These are phyloP conservation scores for Neotragus moschatus DNA, from an alignment of 2,113 vertebrate species.

Conservation along the genomic window DNA sequence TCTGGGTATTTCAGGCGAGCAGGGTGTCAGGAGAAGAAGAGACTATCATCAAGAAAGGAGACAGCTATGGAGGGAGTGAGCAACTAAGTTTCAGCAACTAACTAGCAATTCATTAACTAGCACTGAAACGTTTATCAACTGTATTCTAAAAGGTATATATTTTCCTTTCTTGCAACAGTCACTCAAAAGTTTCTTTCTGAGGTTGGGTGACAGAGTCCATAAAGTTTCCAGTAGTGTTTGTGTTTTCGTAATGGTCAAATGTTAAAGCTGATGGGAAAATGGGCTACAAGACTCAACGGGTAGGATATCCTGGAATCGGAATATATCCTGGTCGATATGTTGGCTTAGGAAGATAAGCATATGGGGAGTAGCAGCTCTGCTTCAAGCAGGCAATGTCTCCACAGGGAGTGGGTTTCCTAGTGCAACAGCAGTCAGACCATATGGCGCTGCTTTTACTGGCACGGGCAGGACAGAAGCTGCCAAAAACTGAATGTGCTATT, in stretches of 20 bases:
- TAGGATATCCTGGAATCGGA: not conserved
- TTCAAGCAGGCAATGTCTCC: not conserved
- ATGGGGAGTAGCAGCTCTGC: not conserved
- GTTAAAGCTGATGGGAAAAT: not conserved
- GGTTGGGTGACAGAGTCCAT: not conserved
- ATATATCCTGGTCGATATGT: not conserved
- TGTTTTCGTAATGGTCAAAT: not conserved
- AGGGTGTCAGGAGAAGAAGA: not conserved
- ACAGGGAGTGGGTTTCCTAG: slow-evolving; percentile 1
- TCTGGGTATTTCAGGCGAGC: not conserved
- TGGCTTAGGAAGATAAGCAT: slow-evolving; percentile 23
- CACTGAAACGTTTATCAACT: not conserved
- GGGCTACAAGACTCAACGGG: not conserved
- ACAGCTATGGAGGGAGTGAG: not conserved
- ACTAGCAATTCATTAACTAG: not conserved
- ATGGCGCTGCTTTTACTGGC: slow-evolving; percentile 44
- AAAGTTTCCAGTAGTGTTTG: not conserved
- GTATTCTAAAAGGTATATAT: not conserved
- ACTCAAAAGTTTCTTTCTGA: slow-evolving; percentile 7
- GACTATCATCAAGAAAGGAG: not conserved
- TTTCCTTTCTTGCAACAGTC: not conserved
- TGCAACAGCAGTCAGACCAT: slow-evolving; percentile 29
- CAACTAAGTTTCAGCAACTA: not conserved
- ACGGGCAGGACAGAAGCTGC: slow-evolving; percentile 11
- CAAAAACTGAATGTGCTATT: slow-evolving; percentile 7